phyloP scores from a whole-genome alignment of 2,797 vertebrate genomes.

The Melanotaenia maccullochi region DNA sequence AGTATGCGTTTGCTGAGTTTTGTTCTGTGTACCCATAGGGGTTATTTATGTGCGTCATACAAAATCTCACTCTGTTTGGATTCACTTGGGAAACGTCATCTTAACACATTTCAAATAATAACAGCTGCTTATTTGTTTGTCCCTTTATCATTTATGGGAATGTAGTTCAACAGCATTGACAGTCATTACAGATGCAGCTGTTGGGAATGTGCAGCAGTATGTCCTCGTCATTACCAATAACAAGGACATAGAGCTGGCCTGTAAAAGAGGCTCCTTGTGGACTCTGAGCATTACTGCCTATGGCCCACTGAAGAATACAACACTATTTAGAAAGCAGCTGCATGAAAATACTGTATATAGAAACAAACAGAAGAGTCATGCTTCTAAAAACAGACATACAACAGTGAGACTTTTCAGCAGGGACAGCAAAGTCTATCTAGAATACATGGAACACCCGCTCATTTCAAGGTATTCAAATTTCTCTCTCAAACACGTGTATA shows the following conservation, averaged over 20 bases:
- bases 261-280: constrained; percentile 35
- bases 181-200: constrained; percentile 25
- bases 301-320: constrained; percentile 27
- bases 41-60: constrained; percentile 44
- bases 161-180: constrained; percentile 39
- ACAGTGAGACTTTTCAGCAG: constrained; percentile 7
- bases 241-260: constrained; percentile 37
- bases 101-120: constrained; percentile 48
- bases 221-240: constrained; percentile 46
- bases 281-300: constrained; percentile 37
- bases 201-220: constrained; percentile 25
- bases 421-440: background rate
- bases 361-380: constrained; percentile 29
- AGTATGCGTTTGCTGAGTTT: constrained; percentile 50
- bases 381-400: constrained; percentile 39
- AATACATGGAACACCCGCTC: constrained; percentile 33
- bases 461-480: constrained; percentile 21
- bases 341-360: constrained; percentile 23
- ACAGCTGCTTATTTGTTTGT: constrained; percentile 59
- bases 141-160: constrained; percentile 48
- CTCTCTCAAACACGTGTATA: background rate
- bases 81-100: constrained; percentile 47
- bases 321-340: constrained; percentile 41
- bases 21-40: constrained; percentile 36
- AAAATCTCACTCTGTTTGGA: constrained; percentile 55